Evolutionary conservation across 1,140 invertebrate species (phyloP), one percentile per base, ranked within the genome.

Genomic region (Aphelinus atriplicis): DNA sequence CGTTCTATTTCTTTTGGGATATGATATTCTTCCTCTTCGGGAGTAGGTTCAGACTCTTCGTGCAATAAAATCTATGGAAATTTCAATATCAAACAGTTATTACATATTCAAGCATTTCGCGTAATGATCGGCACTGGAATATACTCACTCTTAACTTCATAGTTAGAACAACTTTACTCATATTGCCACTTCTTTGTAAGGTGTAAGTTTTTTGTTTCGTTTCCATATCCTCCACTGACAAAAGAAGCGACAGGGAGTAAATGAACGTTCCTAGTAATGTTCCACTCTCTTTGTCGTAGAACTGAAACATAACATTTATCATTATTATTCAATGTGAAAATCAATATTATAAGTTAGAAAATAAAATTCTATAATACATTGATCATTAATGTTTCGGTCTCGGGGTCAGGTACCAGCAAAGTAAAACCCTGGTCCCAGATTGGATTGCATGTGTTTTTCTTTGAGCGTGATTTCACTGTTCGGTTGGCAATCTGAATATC

Each of bases 401-500:
- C 93, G 0, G 96, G 97, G 88, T 98, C 96, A 73, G 91, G 91
- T 4, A 98, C 92, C 3, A 98, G 90, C 89, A 98, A 97, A 1
- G 95, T 94, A 83, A 97, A 97, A 10, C 95, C 96, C 87, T 94
- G 92, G 83, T 95, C 94, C 89, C 89, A 91, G 68, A 94, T 91
- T n/a, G 94, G 94, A 80, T 92, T 91, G 77, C 92, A 92, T 2
- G 92, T 93, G 71, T 93, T 89, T 88, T 93, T 90, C 76, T 91
- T 90, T 66, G 93, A 92, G 2, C 87, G 88, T 1, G 93, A 94
- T 84, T 92, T 91, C 80, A 93, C 90, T 0, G 89, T 92, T 74
- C 90, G 91, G 81, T 93, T 93, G 60, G 93, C 94, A 2, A 95
- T 87, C 53, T 90, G 92, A 72, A 94, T 89, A 46, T 91, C 90